Evolutionary conservation across 1,140 invertebrate genomes (phyloP).

Genomic region (Harpegnathos saltator): DNA sequence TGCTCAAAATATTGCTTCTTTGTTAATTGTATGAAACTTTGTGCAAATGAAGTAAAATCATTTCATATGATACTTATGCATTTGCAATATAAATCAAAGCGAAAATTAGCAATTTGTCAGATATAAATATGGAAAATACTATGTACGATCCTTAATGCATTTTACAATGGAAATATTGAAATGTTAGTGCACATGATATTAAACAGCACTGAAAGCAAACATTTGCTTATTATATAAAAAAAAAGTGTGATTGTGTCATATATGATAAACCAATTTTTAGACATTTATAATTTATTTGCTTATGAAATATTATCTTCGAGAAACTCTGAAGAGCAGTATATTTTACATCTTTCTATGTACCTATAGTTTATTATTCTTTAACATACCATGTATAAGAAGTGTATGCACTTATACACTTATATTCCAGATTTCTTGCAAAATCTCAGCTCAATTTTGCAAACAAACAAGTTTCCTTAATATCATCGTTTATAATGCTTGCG

Average conservation of each 20-base stretch:
- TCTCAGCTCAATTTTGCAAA: constrained; percentile 19
- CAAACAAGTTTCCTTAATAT: neutral
- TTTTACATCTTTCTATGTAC: constrained; percentile 29
- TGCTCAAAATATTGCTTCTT: constrained; percentile 65
- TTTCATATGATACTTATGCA: neutral
- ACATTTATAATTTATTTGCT: constrained; percentile 15
- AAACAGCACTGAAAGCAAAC: neutral
- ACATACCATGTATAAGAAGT: neutral
- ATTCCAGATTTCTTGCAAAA: constrained; percentile 41
- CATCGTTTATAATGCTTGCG: neutral
- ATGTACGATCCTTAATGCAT: neutral
- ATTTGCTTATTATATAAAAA: constrained; percentile 7
- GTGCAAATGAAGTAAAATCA: neutral
- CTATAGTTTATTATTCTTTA: constrained; percentile 21
- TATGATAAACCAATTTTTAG: constrained; percentile 32
- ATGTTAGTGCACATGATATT: constrained; percentile 22
- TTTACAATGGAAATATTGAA: constrained; percentile 25
- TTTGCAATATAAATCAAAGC: constrained; percentile 6
- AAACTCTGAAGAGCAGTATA: constrained; percentile 4
- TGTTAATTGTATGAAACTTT: constrained; percentile 34
- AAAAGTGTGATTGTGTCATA: constrained; percentile 10
- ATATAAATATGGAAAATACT: neutral
- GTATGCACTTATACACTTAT: constrained; percentile 19
- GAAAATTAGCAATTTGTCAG: neutral
- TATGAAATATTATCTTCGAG: neutral